Evolutionary conservation across 2,113 vertebrate species (phyloP).

Genomic region (Phoxinus phoxinus): DNA sequence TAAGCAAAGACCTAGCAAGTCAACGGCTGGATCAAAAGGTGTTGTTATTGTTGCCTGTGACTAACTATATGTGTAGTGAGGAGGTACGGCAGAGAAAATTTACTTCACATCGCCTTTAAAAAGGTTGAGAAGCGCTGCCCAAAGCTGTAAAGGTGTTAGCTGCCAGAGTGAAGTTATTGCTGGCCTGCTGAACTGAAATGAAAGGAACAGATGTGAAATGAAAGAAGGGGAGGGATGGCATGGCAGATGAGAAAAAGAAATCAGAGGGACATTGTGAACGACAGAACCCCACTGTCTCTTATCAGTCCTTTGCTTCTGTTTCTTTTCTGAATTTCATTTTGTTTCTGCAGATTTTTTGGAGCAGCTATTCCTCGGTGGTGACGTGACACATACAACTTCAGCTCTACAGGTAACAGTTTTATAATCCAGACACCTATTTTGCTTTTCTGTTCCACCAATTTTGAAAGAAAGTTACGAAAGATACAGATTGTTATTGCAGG

Average conservation of each 20-base stretch:
- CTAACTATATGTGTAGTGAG: neutral
- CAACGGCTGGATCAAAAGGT: constrained; percentile 16
- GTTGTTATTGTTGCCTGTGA: constrained; percentile 22
- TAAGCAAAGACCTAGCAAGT: constrained; percentile 30
- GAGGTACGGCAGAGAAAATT: neutral
- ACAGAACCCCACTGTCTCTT: constrained; percentile 82
- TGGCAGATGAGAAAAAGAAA: constrained; percentile 38
- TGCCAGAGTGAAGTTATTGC: constrained; percentile 33
- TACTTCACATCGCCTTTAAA: constrained; percentile 9
- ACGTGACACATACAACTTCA: neutral
- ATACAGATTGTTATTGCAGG: neutral
- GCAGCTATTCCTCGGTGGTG: neutral
- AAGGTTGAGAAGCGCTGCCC: constrained; percentile 24
- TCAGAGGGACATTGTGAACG: constrained; percentile 72
- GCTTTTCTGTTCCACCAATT: constrained; percentile 9
- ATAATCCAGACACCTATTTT: constrained; percentile 15
- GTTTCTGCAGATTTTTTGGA: constrained; percentile 22
- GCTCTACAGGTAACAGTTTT: constrained; percentile 16
- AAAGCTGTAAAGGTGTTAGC: constrained; percentile 30
- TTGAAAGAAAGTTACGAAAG: neutral
- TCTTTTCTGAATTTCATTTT: constrained; percentile 28
- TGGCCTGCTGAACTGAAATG: constrained; percentile 29
- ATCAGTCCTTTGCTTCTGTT: constrained; percentile 67
- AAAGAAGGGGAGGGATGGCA: constrained; percentile 40
- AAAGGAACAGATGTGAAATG: constrained; percentile 59